phyloP scores from a whole-genome alignment of 2,113 vertebrate species.

The Myrmophylax atrothorax region DNA sequence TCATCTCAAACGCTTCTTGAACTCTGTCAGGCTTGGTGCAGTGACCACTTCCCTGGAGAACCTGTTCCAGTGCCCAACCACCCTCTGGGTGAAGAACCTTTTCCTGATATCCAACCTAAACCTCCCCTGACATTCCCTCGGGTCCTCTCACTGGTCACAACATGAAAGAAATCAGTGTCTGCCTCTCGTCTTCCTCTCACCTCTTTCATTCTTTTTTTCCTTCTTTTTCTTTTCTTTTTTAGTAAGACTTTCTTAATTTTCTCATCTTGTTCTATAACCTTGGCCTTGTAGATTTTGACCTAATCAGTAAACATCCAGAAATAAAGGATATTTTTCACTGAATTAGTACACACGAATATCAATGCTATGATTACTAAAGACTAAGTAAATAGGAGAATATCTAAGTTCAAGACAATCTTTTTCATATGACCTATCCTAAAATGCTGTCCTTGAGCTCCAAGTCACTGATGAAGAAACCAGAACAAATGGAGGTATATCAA shows the following conservation, averaged over 20 bases:
- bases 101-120: no score
- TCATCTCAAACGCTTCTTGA: no score
- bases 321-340: not conserved
- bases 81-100: no score
- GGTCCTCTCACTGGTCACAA: no score
- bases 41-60: no score
- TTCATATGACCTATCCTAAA: not conserved
- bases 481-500: not conserved
- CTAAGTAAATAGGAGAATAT: not conserved
- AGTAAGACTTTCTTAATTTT: not conserved
- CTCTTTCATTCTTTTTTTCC: not conserved
- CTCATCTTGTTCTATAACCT: not conserved
- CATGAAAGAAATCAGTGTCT: no score
- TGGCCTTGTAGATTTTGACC: not conserved
- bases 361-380: not conserved
- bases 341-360: not conserved
- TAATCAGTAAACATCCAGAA: not conserved
- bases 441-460: not conserved
- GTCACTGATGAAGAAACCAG: not conserved
- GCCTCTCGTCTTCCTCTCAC: no score
- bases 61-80: no score
- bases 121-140: no score
- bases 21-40: no score
- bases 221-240: not conserved
- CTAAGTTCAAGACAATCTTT: not conserved